Percentiles rank a stretch among this genome's conserved stretches.
Evolutionary conservation across 2,888 invertebrate genomes (phyloP).

Genomic region (Xestia ashworthii): DNA sequence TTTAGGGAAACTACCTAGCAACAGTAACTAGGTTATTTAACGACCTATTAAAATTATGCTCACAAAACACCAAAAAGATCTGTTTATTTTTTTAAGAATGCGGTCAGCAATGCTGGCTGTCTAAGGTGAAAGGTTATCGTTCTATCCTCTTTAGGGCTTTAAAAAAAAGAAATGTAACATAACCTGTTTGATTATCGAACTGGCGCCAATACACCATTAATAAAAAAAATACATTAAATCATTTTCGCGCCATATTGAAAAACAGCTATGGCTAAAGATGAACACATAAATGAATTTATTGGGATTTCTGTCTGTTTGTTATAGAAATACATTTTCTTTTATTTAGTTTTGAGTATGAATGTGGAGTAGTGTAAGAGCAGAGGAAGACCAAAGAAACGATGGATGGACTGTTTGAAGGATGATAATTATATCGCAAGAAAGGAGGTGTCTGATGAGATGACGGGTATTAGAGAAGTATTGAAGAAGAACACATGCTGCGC

Average conservation of each 20-base stretch:
- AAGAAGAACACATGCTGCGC: not conserved
- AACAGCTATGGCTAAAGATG: not conserved
- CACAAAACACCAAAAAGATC: not conserved
- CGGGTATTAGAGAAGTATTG: not conserved
- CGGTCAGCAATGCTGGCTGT: constrained; percentile 17
- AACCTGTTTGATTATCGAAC: constrained; percentile 37
- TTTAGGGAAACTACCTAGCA: not conserved
- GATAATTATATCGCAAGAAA: too few relatives aligned
- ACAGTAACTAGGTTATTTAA: not conserved
- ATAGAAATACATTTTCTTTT: not conserved
- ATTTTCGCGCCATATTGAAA: constrained; percentile 40
- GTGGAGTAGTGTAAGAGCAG: not conserved
- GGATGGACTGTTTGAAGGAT: not conserved
- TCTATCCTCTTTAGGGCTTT: not conserved
- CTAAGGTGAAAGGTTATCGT: constrained; percentile 33
- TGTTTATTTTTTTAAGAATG: not conserved
- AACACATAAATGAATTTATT: not conserved
- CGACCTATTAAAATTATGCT: constrained; percentile 8
- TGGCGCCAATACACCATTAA: constrained; percentile 36
- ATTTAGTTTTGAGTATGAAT: not conserved
- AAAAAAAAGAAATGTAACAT: constrained; percentile 20
- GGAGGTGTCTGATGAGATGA: too few relatives aligned
- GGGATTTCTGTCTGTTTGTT: not conserved
- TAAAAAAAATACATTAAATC: constrained; percentile 17
- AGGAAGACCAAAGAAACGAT: not conserved